phyloP scores from a whole-genome alignment of 2,113 vertebrate genomes.

The Anseranas semipalmata region DNA sequence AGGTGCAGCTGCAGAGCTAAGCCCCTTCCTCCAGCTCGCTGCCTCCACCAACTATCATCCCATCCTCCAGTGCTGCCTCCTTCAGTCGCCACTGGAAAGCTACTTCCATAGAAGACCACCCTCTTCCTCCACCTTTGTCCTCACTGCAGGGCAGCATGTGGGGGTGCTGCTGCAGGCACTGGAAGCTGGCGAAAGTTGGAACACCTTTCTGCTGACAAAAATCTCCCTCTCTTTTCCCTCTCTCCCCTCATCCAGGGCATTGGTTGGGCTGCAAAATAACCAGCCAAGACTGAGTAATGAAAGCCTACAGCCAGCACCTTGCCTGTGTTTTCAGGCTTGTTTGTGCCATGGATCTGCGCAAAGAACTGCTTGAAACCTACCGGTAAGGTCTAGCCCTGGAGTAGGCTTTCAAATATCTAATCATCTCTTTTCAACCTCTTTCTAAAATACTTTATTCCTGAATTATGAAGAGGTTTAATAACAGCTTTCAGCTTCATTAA shows the following conservation, averaged over 20 bases:
- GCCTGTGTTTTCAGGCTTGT: neutral
- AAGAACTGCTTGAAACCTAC: neutral
- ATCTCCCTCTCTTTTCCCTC: neutral
- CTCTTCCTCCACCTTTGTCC: neutral
- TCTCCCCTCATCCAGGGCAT: accelerated
- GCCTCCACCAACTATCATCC: neutral
- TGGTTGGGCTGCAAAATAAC: neutral
- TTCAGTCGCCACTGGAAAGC: neutral
- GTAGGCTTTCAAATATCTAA: neutral
- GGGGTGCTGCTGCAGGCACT: neutral
- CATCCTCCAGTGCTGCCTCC: neutral
- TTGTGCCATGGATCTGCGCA: neutral
- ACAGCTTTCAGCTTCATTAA: conserved; percentile 62
- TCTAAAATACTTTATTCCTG: conserved; percentile 37
- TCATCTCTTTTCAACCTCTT: conserved; percentile 46
- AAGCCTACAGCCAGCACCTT: neutral
- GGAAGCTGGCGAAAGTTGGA: neutral
- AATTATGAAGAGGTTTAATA: conserved; percentile 67
- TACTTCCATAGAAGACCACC: neutral
- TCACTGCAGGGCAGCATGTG: neutral
- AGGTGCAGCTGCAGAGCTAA: neutral
- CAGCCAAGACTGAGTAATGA: neutral
- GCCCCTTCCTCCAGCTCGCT: neutral
- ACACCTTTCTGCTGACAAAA: neutral
- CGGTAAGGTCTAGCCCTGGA: neutral